phyloP scores from a whole-genome alignment of 23 tunicate species.

The Phallusia fumigata region DNA sequence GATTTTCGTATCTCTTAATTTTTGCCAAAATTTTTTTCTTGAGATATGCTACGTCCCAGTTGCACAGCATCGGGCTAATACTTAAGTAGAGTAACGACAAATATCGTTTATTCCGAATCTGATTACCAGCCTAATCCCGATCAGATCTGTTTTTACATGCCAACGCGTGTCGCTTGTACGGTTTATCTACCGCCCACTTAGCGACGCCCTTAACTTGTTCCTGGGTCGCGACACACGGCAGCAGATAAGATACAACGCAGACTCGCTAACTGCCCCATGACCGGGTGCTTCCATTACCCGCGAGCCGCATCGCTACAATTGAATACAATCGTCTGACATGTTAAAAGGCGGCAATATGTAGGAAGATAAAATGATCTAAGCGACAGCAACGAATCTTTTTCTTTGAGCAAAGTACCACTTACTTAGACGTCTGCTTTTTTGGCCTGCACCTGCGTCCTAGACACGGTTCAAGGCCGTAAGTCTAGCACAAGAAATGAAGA shows the following conservation, averaged over 20 bases:
- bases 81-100: too few species aligned
- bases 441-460: slow-evolving; percentile 5
- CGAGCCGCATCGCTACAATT: slow-evolving; percentile 6
- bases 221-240: background rate
- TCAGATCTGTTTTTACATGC: too few species aligned
- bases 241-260: background rate
- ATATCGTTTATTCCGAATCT: too few species aligned
- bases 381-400: background rate
- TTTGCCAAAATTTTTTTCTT: too few species aligned
- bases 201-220: too few species aligned
- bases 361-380: background rate
- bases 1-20: too few species aligned
- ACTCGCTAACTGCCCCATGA: background rate
- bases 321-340: background rate
- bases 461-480: slow-evolving; percentile 6
- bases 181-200: too few species aligned
- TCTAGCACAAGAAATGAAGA: background rate
- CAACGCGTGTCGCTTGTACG: too few species aligned
- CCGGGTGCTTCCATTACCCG: background rate
- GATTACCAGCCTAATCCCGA: too few species aligned
- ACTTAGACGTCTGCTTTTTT: background rate
- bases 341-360: background rate
- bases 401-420: background rate
- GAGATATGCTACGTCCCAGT: too few species aligned
- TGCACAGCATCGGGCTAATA: too few species aligned